A percentile compares a stretch with the other conserved stretches of the same genome.
phyloP scores from a whole-genome alignment of 2,113 vertebrate genomes.

The Sminthopsis crassicaudata region DNA sequence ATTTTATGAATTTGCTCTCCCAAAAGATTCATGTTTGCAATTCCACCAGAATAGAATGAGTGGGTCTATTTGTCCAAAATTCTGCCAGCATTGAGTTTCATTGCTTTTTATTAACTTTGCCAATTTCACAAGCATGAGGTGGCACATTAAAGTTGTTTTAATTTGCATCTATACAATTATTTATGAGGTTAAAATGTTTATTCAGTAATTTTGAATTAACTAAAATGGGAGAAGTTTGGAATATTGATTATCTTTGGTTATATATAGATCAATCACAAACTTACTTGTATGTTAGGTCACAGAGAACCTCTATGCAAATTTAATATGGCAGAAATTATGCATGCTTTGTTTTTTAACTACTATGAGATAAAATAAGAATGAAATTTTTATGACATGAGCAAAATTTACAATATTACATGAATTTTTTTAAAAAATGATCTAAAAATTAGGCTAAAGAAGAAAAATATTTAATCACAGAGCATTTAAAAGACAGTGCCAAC shows the following conservation, averaged over 20 bases:
- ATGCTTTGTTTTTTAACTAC: background rate
- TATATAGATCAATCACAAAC: background rate
- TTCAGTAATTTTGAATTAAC: background rate
- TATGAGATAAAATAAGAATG: background rate
- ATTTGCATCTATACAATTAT: background rate
- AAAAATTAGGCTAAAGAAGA: background rate
- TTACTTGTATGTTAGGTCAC: background rate
- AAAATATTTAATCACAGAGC: background rate
- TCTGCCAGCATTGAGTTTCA: background rate
- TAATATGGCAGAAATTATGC: background rate
- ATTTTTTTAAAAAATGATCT: background rate
- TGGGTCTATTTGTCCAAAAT: background rate
- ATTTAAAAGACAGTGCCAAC: background rate
- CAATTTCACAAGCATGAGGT: background rate
- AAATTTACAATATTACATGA: background rate
- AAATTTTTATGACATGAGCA: background rate
- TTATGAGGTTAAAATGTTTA: background rate
- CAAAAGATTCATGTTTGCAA: background rate
- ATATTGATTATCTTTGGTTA: background rate
- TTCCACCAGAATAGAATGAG: background rate
- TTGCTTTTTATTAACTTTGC: background rate
- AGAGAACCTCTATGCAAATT: background rate
- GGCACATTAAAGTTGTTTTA: background rate
- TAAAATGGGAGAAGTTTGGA: background rate
- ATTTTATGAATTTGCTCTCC: background rate